phyloP scores from a whole-genome alignment of 2,113 vertebrate genomes.

The Fulica atra region DNA sequence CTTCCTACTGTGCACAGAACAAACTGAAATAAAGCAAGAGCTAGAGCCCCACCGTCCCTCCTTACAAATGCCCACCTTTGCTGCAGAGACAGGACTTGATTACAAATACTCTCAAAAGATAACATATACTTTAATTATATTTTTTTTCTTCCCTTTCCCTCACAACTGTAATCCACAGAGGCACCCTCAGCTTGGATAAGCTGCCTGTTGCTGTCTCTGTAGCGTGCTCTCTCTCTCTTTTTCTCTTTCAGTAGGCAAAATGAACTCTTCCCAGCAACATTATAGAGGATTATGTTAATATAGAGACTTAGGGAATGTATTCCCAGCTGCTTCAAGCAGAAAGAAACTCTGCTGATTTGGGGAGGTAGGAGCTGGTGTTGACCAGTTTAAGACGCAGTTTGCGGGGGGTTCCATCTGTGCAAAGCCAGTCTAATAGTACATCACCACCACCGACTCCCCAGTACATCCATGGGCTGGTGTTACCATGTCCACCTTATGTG shows the following conservation, averaged over 20 bases:
- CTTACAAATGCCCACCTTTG: neutral
- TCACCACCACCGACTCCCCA: no score
- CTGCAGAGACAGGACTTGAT: neutral
- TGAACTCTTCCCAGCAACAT: neutral
- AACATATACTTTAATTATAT: neutral
- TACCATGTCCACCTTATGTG: no score
- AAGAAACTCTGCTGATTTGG: neutral
- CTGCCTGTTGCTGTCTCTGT: neutral
- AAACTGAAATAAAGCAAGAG: neutral
- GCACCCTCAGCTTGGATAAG: neutral
- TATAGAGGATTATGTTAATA: neutral
- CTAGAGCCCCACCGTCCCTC: neutral
- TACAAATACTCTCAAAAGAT: neutral
- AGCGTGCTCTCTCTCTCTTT: neutral
- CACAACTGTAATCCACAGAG: neutral
- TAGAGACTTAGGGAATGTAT: neutral
- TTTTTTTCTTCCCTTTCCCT: neutral
- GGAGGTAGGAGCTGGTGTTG: neutral
- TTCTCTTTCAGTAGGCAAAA: neutral
- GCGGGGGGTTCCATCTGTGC: neutral
- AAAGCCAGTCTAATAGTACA: neutral
- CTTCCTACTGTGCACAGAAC: neutral
- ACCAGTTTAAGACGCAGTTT: neutral
- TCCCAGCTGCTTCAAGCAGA: neutral
- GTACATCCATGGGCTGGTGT: accelerated